These are phyloP conservation scores for Corythaixoides concolor DNA, from an alignment of 2,113 vertebrate genomes.

Conservation along the genomic window DNA sequence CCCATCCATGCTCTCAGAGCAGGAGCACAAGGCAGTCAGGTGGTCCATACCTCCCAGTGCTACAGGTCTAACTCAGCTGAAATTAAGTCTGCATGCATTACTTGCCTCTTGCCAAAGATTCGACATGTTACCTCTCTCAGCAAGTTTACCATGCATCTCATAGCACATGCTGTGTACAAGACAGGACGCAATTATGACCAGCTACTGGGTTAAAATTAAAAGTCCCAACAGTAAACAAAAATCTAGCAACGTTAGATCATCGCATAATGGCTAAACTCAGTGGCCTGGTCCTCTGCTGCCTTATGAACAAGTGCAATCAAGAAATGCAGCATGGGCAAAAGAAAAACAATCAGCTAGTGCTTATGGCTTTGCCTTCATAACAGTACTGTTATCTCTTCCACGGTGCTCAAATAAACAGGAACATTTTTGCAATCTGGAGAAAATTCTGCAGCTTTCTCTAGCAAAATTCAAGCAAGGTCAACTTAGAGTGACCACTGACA, in stretches of 20 bases:
- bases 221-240: background rate
- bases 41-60: accelerated
- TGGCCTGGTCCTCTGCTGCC: background rate
- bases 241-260: background rate
- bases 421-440: background rate
- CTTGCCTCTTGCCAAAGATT: background rate
- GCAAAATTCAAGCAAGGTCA: background rate
- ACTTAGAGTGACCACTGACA: accelerated
- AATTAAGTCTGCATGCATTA: background rate
- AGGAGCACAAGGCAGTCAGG: background rate
- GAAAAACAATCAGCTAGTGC: background rate
- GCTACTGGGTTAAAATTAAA: background rate
- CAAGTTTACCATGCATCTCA: background rate
- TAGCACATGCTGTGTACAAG: too few species aligned
- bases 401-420: background rate
- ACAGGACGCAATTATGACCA: background rate
- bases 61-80: background rate
- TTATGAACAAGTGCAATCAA: background rate
- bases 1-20: background rate
- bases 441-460: background rate
- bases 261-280: background rate
- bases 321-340: background rate
- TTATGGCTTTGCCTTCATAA: background rate
- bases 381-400: background rate
- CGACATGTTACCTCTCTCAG: background rate